Conservation (phyloP, 2,797 vertebrate genomes). For the Toxotes lorentzi region DNA sequence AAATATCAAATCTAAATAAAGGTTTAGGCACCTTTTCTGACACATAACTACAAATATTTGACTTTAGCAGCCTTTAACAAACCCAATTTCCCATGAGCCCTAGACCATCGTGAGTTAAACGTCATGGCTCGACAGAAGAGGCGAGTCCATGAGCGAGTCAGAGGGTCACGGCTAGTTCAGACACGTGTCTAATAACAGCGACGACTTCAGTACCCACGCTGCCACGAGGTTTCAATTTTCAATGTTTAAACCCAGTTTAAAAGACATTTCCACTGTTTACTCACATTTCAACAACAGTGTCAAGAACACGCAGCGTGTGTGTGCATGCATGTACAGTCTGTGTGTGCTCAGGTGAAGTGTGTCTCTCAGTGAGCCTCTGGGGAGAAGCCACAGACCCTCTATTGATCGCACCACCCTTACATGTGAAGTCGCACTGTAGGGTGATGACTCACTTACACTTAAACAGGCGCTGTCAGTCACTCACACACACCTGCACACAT, state of each 20-base stretch:
- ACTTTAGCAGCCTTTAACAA: neutral
- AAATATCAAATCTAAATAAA: neutral
- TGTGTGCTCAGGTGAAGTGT: neutral
- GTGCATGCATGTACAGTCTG: slow-evolving; percentile 1
- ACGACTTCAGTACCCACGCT: neutral
- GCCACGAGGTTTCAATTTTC: neutral
- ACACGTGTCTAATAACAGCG: neutral
- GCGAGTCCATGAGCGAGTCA: neutral
- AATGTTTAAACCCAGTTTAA: slow-evolving; percentile 5
- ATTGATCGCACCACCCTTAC: slow-evolving; percentile 41
- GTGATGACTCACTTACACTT: slow-evolving; percentile 8
- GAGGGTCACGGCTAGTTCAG: neutral
- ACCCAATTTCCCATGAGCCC: neutral
- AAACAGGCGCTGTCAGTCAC: neutral
- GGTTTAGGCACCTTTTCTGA: neutral
- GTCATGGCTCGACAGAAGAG: neutral
- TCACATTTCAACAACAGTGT: slow-evolving; percentile 2
- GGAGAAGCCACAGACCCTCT: slow-evolving; percentile 6
- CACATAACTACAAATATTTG: neutral
- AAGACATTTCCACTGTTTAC: slow-evolving; percentile 7
- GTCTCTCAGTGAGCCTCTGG: slow-evolving; percentile 1
- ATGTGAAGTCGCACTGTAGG: neutral
- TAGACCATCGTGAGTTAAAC: neutral
- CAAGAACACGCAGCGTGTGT: neutral
- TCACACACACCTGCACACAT: neutral